Evolutionary conservation across 1,140 invertebrate species (phyloP).

Genomic region (Mylabris phalerata): DNA sequence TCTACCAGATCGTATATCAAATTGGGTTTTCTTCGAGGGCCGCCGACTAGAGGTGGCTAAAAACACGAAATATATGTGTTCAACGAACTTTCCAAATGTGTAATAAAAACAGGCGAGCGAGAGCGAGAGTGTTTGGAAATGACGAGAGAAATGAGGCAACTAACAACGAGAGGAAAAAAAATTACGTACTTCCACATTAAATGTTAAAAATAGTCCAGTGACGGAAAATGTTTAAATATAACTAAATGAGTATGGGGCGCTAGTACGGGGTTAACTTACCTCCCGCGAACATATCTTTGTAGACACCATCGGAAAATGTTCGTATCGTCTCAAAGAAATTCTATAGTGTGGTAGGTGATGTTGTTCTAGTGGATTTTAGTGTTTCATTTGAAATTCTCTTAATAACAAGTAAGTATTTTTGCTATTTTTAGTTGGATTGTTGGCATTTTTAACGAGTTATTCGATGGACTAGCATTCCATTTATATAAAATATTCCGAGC

Average conservation of each 20-base stretch:
- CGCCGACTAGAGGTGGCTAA: no score
- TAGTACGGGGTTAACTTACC: slow-evolving; percentile 21
- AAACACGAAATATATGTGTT: not conserved
- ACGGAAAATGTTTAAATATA: slow-evolving; percentile 32
- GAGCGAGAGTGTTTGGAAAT: not conserved
- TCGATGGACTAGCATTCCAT: no score
- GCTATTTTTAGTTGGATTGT: not conserved
- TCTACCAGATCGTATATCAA: no score
- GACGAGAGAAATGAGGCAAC: no score
- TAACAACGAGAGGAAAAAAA: slow-evolving; percentile 22
- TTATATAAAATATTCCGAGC: no score
- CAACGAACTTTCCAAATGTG: not conserved
- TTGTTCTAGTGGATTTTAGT: not conserved
- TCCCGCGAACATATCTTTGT: slow-evolving; percentile 21
- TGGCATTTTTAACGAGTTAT: no score
- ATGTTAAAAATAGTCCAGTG: slow-evolving; percentile 34
- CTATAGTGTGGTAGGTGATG: not conserved
- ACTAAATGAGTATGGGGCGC: slow-evolving; percentile 22
- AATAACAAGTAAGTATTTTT: not conserved
- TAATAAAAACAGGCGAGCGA: not conserved
- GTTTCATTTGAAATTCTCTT: not conserved
- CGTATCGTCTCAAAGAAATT: not conserved
- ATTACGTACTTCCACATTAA: slow-evolving; percentile 28
- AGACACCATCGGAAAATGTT: no score
- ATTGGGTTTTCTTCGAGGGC: no score